Conservation (phyloP, 2,888 invertebrate species). For the Sphinx pinastri region DNA sequence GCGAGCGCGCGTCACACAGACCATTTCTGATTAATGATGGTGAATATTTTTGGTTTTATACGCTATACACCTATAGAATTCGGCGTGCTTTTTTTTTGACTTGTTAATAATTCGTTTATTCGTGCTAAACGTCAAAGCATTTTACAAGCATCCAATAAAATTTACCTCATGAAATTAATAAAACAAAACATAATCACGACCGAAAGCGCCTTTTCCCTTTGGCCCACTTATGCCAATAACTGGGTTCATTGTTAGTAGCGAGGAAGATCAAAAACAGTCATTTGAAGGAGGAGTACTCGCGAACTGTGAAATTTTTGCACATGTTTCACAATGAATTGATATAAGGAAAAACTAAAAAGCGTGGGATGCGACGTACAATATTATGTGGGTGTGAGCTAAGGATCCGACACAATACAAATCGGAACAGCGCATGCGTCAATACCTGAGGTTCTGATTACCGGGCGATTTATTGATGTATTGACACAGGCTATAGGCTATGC, state of each 20-base stretch:
- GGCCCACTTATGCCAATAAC: not conserved
- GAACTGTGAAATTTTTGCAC: not conserved
- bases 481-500: not conserved
- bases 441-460: conserved; percentile 24
- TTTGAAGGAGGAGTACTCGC: not conserved
- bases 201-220: not conserved
- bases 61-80: conserved; percentile 32
- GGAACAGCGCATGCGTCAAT: conserved; percentile 28
- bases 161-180: conserved; percentile 22
- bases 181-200: not conserved
- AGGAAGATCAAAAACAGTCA: not conserved
- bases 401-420: conserved; percentile 27
- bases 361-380: conserved; percentile 9
- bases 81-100: conserved; percentile 27
- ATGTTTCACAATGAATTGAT: conserved; percentile 8
- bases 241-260: not conserved
- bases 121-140: conserved; percentile 63
- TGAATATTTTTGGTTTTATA: conserved; percentile 38
- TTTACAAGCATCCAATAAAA: conserved; percentile 52
- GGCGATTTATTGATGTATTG: conserved; percentile 22
- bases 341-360: conserved; percentile 19
- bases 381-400: conserved; percentile 26
- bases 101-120: conserved; percentile 49
- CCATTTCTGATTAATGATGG: conserved; percentile 30
- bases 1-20: conserved; percentile 48